phyloP scores from a whole-genome alignment of 1,140 invertebrate genomes.

The Theocolax elegans region DNA sequence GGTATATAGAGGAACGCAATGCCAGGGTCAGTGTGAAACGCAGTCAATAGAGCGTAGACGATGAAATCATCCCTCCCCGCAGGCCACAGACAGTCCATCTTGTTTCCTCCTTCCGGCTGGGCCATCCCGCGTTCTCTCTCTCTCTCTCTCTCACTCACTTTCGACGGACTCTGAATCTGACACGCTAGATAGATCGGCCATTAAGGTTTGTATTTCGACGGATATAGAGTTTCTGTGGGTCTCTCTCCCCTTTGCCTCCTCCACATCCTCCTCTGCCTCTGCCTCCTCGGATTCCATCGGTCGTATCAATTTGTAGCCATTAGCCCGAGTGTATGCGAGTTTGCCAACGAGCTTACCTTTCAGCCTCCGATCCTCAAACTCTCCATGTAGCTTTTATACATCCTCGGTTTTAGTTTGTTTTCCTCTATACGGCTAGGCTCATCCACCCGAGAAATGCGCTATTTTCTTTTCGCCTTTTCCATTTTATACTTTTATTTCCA shows the following conservation, averaged over 20 bases:
- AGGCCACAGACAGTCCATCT: not conserved
- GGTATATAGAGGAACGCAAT: not conserved
- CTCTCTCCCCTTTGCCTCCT: too few species aligned
- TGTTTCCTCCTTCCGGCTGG: not conserved
- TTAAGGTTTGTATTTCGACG: conserved; percentile 20
- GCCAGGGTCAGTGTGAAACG: not conserved
- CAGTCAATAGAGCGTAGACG: not conserved
- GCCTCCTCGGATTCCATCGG: conserved; percentile 13
- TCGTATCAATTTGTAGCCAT: conserved; percentile 43
- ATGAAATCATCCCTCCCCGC: conserved; percentile 6
- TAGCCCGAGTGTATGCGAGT: conserved; percentile 19
- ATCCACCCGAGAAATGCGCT: too few species aligned
- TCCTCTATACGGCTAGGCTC: not conserved
- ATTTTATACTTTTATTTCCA: not conserved
- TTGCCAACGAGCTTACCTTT: conserved; percentile 1
- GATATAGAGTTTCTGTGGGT: conserved; percentile 22
- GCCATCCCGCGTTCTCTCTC: not conserved
- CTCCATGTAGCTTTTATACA: not conserved
- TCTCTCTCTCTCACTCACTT: not conserved
- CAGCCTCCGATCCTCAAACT: not conserved
- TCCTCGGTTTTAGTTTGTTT: not conserved
- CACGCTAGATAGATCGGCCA: conserved; percentile 39
- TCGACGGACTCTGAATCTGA: conserved; percentile 35
- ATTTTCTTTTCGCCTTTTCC: not conserved
- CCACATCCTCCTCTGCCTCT: too few species aligned